These are phyloP conservation scores for Drosophila formosana DNA, from an alignment of 2,888 invertebrate genomes.

Conservation along the genomic window DNA sequence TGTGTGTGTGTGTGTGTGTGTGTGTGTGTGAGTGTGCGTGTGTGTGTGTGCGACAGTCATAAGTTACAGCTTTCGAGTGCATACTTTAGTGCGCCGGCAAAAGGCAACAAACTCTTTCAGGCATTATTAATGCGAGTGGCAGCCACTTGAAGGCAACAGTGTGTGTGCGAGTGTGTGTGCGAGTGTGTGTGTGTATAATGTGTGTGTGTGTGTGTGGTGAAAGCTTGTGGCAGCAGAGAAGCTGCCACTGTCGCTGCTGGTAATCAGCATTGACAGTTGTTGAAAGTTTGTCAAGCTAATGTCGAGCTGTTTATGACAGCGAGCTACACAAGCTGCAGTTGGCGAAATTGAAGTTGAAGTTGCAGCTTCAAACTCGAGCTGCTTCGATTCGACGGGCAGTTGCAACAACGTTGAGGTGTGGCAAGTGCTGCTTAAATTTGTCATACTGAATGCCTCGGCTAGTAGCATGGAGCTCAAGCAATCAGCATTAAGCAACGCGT, in stretches of 20 bases:
- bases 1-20: slow-evolving; percentile 6
- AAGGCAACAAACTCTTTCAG: slow-evolving; percentile 58
- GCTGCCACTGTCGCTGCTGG: slow-evolving; percentile 10
- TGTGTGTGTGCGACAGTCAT: slow-evolving; percentile 37
- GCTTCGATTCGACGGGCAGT: not conserved
- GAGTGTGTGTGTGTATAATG: slow-evolving; percentile 9
- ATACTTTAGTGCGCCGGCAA: slow-evolving; percentile 58
- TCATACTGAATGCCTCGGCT: slow-evolving; percentile 10
- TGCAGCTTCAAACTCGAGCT: slow-evolving; percentile 14
- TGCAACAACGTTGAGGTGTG: slow-evolving; percentile 34
- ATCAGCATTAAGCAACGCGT: slow-evolving; percentile 53
- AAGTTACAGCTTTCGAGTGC: slow-evolving; percentile 62
- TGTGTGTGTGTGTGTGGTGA: slow-evolving; percentile 11
- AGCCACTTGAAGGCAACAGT: slow-evolving; percentile 46
- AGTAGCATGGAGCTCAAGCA: slow-evolving; percentile 36
- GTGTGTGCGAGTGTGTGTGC: slow-evolving; percentile 9
- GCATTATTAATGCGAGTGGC: slow-evolving; percentile 69
- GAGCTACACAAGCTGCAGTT: slow-evolving; percentile 11
- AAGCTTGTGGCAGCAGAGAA: slow-evolving; percentile 6
- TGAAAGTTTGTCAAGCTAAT: slow-evolving; percentile 64
- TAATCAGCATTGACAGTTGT: slow-evolving; percentile 75
- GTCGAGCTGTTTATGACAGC: slow-evolving; percentile 48
- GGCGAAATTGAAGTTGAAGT: not conserved
- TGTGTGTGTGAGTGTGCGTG: not conserved
- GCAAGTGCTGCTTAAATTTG: slow-evolving; percentile 38